A percentile compares a stretch with the other conserved stretches of the same genome.
Conservation (phyloP, 2,888 invertebrate genomes). For the Cylloceria caligata region DNA sequence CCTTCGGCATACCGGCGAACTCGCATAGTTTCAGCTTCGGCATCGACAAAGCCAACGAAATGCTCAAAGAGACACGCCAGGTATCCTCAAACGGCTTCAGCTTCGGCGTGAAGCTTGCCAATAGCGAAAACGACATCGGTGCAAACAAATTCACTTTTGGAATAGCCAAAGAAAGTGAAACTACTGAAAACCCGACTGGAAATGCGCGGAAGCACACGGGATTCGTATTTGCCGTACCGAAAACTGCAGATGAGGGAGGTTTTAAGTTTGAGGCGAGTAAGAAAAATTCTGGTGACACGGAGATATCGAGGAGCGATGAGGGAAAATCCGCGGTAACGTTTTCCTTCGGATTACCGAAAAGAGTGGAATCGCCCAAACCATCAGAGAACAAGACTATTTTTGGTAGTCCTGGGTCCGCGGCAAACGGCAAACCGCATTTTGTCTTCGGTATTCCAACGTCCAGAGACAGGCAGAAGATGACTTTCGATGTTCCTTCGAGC, state of each 20-base stretch:
- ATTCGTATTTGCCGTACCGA: conserved; percentile 77
- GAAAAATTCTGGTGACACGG: neutral
- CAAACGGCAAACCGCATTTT: conserved; percentile 61
- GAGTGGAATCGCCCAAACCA: conserved; percentile 38
- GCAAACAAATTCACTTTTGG: conserved; percentile 77
- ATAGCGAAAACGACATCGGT: neutral
- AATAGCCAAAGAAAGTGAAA: conserved; percentile 60
- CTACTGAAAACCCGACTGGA: conserved; percentile 10
- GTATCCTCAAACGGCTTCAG: conserved; percentile 79
- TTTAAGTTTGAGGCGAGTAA: conserved; percentile 62
- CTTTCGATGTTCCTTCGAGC: conserved; percentile 22
- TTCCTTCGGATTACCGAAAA: conserved; percentile 52
- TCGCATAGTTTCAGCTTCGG: conserved; percentile 84
- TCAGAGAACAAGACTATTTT: conserved; percentile 36
- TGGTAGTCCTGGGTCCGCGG: neutral
- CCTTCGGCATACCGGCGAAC: conserved; percentile 76
- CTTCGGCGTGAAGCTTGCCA: conserved; percentile 79
- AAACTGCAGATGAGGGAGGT: conserved; percentile 55
- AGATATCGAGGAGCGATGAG: conserved; percentile 55
- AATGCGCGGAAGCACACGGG: conserved; percentile 53
- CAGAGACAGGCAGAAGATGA: no score
- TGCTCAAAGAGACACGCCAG: conserved; percentile 67
- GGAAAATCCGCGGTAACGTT: conserved; percentile 62
- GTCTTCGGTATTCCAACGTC: conserved; percentile 72
- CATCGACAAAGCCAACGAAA: conserved; percentile 83